phyloP scores from a whole-genome alignment of 2,797 vertebrate species.

The Pangasius macronema region DNA sequence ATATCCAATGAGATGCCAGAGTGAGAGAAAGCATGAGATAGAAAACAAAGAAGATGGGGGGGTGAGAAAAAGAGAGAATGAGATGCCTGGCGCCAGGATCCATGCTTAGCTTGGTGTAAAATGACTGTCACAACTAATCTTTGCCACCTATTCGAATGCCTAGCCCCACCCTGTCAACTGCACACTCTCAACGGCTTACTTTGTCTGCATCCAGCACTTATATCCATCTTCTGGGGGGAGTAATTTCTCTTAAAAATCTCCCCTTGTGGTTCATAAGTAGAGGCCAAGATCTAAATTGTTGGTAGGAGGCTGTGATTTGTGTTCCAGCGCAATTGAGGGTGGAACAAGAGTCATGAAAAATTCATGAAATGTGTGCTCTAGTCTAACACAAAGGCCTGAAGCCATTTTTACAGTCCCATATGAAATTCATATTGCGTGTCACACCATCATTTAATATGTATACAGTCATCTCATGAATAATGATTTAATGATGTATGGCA shows the following conservation, averaged over 20 bases:
- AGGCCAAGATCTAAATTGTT: conserved; percentile 35
- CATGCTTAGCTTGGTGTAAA: conserved; percentile 34
- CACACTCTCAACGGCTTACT: conserved; percentile 21
- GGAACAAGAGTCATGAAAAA: conserved; percentile 42
- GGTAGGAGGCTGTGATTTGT: conserved; percentile 21
- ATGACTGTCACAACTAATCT: conserved; percentile 53
- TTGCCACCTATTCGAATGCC: conserved; percentile 32
- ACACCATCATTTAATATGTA: conserved; percentile 45
- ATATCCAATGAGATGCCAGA: conserved; percentile 39
- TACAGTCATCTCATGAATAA: conserved; percentile 36
- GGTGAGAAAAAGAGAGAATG: conserved; percentile 6
- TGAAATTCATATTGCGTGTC: conserved; percentile 31
- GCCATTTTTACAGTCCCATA: conserved; percentile 20
- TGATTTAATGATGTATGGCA: conserved; percentile 11
- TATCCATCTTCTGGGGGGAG: conserved; percentile 11
- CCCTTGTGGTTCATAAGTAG: conserved; percentile 17
- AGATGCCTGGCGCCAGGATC: conserved; percentile 35
- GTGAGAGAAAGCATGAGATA: conserved; percentile 25
- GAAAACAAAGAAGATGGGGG: not conserved
- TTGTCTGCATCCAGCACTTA: conserved; percentile 26
- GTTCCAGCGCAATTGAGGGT: conserved; percentile 8
- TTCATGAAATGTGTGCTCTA: conserved; percentile 43
- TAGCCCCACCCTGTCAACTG: conserved; percentile 38
- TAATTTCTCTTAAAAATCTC: conserved; percentile 27
- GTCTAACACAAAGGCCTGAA: conserved; percentile 19